Evolutionary conservation across 2,888 invertebrate genomes (phyloP).

Genomic region (Margaritifera margaritifera): DNA sequence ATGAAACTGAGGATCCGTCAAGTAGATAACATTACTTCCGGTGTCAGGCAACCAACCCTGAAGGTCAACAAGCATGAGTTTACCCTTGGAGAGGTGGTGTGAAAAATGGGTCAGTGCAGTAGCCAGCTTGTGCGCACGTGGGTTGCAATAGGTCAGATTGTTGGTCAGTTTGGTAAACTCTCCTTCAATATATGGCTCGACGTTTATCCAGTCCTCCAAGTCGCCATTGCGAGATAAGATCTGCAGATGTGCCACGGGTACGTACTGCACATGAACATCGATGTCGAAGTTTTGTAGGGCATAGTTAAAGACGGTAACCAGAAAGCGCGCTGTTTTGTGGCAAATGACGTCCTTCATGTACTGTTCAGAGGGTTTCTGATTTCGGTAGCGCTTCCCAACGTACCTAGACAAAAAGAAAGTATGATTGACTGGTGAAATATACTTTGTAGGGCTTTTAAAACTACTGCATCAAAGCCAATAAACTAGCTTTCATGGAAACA

Average conservation of each 20-base stretch:
- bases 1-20: slow-evolving; percentile 36
- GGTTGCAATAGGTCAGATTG: slow-evolving; percentile 26
- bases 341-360: slow-evolving; percentile 31
- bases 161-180: slow-evolving; percentile 26
- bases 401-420: slow-evolving; percentile 15
- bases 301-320: slow-evolving; percentile 33
- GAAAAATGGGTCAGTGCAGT: slow-evolving; percentile 34
- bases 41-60: slow-evolving; percentile 32
- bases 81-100: slow-evolving; percentile 16
- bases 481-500: no score
- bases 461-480: no score
- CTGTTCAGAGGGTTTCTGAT: slow-evolving; percentile 14
- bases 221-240: slow-evolving; percentile 16
- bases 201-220: slow-evolving; percentile 30
- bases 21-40: slow-evolving; percentile 24
- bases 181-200: slow-evolving; percentile 31
- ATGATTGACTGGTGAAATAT: neutral
- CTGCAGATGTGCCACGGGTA: slow-evolving; percentile 21
- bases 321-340: slow-evolving; percentile 30
- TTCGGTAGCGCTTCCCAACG: slow-evolving; percentile 32
- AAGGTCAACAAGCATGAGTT: slow-evolving; percentile 33
- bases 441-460: no score
- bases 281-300: slow-evolving; percentile 13
- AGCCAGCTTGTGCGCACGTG: slow-evolving; percentile 16
- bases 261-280: slow-evolving; percentile 22